Conservation (phyloP, 2,888 invertebrate genomes). For the Spialia ferax region DNA sequence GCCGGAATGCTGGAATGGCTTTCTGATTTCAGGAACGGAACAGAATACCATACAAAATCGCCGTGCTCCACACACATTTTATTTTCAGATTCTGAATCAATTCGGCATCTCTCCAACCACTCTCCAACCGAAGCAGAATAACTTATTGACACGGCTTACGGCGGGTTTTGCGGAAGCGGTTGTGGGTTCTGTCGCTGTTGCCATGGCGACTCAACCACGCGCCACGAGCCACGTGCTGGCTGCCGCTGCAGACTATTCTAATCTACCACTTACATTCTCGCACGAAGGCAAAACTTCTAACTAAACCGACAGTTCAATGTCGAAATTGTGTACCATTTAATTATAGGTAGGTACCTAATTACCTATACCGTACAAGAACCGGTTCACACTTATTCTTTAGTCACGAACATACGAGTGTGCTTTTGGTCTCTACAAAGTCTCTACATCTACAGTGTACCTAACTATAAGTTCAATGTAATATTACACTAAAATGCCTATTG, state of each 20-base stretch:
- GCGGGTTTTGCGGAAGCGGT: too few species aligned
- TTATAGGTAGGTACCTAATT: too few species aligned
- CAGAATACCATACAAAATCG: too few species aligned
- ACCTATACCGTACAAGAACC: slow-evolving; percentile 4
- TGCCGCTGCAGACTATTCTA: neutral
- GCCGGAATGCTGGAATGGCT: too few species aligned
- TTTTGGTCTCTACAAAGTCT: neutral
- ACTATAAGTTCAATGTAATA: too few species aligned
- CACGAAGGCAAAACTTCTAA: slow-evolving; percentile 25
- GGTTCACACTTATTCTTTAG: slow-evolving; percentile 1
- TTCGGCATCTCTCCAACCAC: too few species aligned
- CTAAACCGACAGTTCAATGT: slow-evolving; percentile 15
- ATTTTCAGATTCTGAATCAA: too few species aligned
- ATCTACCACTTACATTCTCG: slow-evolving; percentile 7
- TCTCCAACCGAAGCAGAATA: too few species aligned
- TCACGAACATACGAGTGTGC: neutral
- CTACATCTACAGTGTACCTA: neutral
- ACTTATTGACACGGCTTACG: too few species aligned
- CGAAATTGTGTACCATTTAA: slow-evolving; percentile 24
- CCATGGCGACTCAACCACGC: neutral
- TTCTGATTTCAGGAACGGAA: too few species aligned
- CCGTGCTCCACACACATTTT: too few species aligned
- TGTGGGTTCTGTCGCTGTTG: neutral
- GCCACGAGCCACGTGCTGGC: neutral
- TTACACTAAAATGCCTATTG: too few species aligned